Percentiles rank a stretch among this genome's conserved stretches.
Evolutionary conservation across 2,797 vertebrate species (phyloP).

Genomic region (Poeciliopsis gracilis): DNA sequence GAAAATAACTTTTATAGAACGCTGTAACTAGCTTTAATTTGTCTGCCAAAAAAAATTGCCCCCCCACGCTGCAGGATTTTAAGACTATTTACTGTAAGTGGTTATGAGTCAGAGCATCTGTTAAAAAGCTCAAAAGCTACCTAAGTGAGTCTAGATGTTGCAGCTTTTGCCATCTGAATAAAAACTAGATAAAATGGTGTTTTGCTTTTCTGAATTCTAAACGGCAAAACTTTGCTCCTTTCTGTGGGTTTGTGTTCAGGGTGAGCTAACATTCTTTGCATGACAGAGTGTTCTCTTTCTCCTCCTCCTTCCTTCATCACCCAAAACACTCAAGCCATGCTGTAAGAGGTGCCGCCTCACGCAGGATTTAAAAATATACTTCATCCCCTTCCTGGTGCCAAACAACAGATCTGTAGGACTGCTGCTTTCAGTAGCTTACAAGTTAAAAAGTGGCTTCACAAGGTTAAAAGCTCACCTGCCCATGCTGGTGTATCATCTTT

Average conservation of each 20-base stretch:
- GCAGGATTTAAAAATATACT: conserved; percentile 45
- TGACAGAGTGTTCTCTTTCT: conserved; percentile 31
- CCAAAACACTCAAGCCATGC: conserved; percentile 38
- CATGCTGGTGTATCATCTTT: conserved; percentile 30
- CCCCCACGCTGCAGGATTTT: conserved; percentile 13
- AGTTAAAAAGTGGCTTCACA: conserved; percentile 3
- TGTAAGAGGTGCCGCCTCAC: conserved; percentile 17
- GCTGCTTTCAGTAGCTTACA: neutral
- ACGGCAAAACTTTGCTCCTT: conserved; percentile 10
- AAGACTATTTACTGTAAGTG: conserved; percentile 27
- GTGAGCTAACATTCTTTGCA: conserved; percentile 63
- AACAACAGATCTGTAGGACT: conserved; percentile 21
- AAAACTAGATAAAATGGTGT: conserved; percentile 12
- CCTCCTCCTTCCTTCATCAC: conserved; percentile 42
- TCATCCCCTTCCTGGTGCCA: conserved; percentile 16
- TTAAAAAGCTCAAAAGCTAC: conserved; percentile 12
- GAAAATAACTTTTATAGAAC: conserved; percentile 28
- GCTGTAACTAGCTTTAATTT: conserved; percentile 30
- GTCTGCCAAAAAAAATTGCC: conserved; percentile 3
- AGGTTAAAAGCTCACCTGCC: conserved; percentile 60
- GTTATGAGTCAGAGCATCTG: conserved; percentile 41
- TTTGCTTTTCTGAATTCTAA: conserved; percentile 18
- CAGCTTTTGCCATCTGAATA: conserved; percentile 9
- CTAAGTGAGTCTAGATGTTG: neutral
- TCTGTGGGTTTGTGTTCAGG: conserved; percentile 31